A percentile compares a stretch with the other conserved stretches of the same genome.
Conservation (phyloP, 1,140 invertebrate species). For the Ips typographus region DNA sequence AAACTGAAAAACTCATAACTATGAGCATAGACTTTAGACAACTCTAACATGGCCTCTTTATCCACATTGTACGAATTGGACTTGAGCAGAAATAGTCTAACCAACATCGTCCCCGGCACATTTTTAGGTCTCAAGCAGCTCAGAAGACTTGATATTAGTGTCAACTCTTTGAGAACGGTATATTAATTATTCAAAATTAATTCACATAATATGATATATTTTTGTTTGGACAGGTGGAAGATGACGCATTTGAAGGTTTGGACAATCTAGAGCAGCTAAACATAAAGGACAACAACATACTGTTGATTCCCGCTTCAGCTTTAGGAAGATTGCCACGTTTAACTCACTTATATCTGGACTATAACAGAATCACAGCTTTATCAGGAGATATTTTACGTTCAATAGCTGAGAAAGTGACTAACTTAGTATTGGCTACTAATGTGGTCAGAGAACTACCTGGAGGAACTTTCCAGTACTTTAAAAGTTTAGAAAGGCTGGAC, state of each 20-base stretch:
- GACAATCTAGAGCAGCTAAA: slow-evolving; percentile 74
- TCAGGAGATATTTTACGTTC: slow-evolving; percentile 75
- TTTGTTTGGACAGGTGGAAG: slow-evolving; percentile 70
- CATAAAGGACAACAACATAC: slow-evolving; percentile 85
- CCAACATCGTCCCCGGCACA: slow-evolving; percentile 74
- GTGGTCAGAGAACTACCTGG: slow-evolving; percentile 82
- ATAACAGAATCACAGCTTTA: slow-evolving; percentile 83
- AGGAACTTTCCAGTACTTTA: slow-evolving; percentile 76
- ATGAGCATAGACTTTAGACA: slow-evolving; percentile 65
- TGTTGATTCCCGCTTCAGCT: slow-evolving; percentile 78
- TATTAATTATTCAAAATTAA: background rate
- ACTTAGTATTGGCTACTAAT: slow-evolving; percentile 75
- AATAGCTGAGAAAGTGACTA: slow-evolving; percentile 62
- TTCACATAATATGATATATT: background rate
- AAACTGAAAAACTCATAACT: background rate
- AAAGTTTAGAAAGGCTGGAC: slow-evolving; percentile 72
- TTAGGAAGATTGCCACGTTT: slow-evolving; percentile 73
- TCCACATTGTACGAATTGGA: slow-evolving; percentile 73
- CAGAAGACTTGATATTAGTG: slow-evolving; percentile 75
- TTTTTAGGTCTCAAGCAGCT: slow-evolving; percentile 73
- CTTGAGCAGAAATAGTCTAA: slow-evolving; percentile 81
- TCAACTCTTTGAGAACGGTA: slow-evolving; percentile 84
- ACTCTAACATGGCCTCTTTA: slow-evolving; percentile 65
- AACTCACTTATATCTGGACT: slow-evolving; percentile 74
- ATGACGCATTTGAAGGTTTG: slow-evolving; percentile 81